These are phyloP conservation scores for Dermatophagoides farinae DNA, from an alignment of 1,140 invertebrate species.

Conservation along the genomic window DNA sequence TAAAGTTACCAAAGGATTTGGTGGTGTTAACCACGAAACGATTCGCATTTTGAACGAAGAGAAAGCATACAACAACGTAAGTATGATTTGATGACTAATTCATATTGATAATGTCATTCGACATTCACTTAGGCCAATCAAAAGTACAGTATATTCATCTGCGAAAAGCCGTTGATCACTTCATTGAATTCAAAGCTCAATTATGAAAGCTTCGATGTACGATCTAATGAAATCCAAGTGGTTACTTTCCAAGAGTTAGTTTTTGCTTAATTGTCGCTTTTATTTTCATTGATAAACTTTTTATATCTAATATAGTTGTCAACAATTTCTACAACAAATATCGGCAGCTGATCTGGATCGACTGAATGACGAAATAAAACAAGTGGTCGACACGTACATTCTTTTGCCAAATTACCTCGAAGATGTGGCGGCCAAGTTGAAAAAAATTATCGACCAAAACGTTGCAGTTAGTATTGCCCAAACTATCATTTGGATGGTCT, in stretches of 20 bases:
- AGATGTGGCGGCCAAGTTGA: constrained; percentile 6
- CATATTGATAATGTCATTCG: neutral
- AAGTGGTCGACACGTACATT: constrained; percentile 2
- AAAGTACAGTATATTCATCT: constrained; percentile 8
- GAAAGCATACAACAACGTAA: constrained; percentile 7
- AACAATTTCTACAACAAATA: neutral
- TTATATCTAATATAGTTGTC: neutral
- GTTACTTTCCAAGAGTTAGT: constrained; percentile 2
- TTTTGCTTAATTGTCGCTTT: neutral
- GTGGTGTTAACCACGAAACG: neutral
- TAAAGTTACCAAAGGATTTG: constrained; percentile 8
- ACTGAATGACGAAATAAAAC: neutral
- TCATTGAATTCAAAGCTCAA: constrained; percentile 3
- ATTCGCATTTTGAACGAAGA: constrained; percentile 5
- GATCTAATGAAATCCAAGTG: neutral
- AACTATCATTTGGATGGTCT: too few relatives aligned
- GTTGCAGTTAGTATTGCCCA: constrained; percentile 9
- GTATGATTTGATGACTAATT: neutral
- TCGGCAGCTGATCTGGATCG: neutral
- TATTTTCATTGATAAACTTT: neutral
- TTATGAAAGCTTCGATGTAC: neutral
- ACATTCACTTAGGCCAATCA: neutral
- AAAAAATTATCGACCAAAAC: constrained; percentile 11
- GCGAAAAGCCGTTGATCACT: neutral
- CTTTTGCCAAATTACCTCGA: constrained; percentile 8